Conservation (phyloP, 2,113 vertebrate species). For the human region GRCh38 chr15:94412501-94413000, state of each 20-base stretch:
- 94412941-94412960: neutral
- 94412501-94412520: neutral
- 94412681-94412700: neutral
- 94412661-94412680: neutral
- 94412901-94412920: neutral
- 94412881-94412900: neutral
- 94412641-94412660: neutral
- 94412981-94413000: neutral
- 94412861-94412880: neutral
- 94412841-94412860: too few relatives aligned
- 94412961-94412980: neutral
- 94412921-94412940: neutral
- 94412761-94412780: neutral
- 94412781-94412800: neutral
- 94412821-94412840: neutral
- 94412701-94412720: neutral
- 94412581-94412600: neutral
- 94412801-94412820: neutral
- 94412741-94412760: neutral
- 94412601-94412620: neutral
- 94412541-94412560: neutral
- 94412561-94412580: neutral
- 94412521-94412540: rapidly evolving
- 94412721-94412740: neutral
- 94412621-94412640: neutral